These are phyloP conservation scores for Amitus sp. DNA, from an alignment of 2,888 invertebrate genomes.

Conservation along the genomic window DNA sequence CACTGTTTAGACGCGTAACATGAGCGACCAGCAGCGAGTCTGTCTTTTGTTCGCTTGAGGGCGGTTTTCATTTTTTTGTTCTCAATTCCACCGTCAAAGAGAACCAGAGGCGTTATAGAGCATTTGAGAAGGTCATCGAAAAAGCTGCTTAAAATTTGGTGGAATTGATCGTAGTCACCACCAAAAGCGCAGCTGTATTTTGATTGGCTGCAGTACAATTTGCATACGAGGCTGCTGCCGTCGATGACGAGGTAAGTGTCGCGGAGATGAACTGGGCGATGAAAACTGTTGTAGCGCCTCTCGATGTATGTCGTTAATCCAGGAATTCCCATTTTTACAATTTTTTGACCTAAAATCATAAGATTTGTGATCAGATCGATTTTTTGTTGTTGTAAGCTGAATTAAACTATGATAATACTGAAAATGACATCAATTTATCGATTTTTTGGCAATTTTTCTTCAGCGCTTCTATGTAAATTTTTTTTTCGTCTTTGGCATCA, in stretches of 20 bases:
- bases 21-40: conserved; percentile 69
- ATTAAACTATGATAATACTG: no score
- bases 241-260: conserved; percentile 81
- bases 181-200: conserved; percentile 84
- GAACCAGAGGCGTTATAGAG: conserved; percentile 76
- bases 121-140: conserved; percentile 77
- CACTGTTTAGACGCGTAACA: conserved; percentile 70
- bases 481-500: no score
- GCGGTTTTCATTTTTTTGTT: conserved; percentile 77
- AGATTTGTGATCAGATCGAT: no score
- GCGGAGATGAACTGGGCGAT: conserved; percentile 74
- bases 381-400: no score
- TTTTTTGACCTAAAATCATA: no score
- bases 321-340: conserved; percentile 78
- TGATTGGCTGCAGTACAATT: conserved; percentile 75
- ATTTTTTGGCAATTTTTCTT: no score
- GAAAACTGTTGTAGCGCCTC: conserved; percentile 72
- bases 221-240: conserved; percentile 80
- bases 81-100: conserved; percentile 85
- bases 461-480: no score
- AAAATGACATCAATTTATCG: no score
- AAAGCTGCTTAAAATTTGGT: conserved; percentile 73
- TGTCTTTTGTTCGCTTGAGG: conserved; percentile 70
- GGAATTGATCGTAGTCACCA: conserved; percentile 85
- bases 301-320: conserved; percentile 86